phyloP scores from a whole-genome alignment of 2,888 invertebrate genomes.

The Hydroisotoma schaefferi region DNA sequence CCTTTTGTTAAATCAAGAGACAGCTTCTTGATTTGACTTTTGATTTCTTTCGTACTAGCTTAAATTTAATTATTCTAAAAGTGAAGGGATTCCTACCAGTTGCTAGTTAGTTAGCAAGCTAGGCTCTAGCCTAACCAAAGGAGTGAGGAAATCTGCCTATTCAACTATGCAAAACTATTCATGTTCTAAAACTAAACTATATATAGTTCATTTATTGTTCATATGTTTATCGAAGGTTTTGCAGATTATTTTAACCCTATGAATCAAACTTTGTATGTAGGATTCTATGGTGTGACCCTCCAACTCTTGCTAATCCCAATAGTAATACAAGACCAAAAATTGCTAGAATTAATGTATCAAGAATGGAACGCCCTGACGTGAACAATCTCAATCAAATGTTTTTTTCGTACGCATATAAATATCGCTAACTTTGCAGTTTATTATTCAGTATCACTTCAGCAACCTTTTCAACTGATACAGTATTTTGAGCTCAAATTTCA shows the following conservation, averaged over 20 bases:
- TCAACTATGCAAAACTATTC: no score
- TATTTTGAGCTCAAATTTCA: background rate
- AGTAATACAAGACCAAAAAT: background rate
- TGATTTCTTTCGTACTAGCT: no score
- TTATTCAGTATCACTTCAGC: background rate
- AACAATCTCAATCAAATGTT: background rate
- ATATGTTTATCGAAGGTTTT: background rate
- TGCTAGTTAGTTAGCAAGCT: no score
- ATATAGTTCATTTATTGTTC: background rate
- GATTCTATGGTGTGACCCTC: no score
- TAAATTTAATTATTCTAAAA: background rate
- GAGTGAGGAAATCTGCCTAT: no score
- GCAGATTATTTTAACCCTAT: background rate
- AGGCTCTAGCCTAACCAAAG: no score
- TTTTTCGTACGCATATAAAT: background rate
- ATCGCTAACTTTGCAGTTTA: background rate
- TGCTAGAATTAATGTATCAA: background rate
- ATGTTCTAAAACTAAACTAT: no score
- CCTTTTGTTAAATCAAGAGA: no score
- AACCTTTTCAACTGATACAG: background rate
- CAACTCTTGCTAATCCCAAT: background rate
- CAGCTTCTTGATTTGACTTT: no score
- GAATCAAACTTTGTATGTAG: background rate
- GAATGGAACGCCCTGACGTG: background rate
- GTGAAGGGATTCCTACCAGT: slow-evolving; percentile 9